Percentiles rank a stretch among this genome's conserved stretches.
phyloP scores from a whole-genome alignment of 1,140 invertebrate genomes.

The Neotoxoptera formosana region DNA sequence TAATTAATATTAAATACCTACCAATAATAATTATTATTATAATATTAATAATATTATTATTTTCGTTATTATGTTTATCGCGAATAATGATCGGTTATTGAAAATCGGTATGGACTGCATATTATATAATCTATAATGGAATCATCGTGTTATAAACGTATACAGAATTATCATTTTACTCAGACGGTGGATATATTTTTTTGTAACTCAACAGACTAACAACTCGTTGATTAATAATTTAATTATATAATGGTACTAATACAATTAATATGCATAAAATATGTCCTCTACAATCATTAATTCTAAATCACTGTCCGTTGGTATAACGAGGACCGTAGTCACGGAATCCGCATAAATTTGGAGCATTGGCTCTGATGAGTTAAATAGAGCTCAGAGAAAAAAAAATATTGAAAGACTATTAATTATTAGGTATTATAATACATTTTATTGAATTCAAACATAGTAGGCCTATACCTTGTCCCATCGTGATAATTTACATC shows the following conservation, averaged over 20 bases:
- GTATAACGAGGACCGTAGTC: not conserved
- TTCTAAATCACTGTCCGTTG: not conserved
- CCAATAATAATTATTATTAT: not conserved
- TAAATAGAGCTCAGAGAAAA: not conserved
- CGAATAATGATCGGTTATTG: not conserved
- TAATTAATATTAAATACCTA: not conserved
- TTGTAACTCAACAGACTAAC: not conserved
- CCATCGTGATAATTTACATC: not conserved
- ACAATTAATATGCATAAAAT: not conserved
- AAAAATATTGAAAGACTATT: not conserved
- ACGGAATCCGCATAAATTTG: not conserved
- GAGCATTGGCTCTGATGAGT: not conserved
- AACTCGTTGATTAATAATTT: not conserved
- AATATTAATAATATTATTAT: not conserved
- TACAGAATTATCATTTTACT: not conserved
- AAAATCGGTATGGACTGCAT: not conserved
- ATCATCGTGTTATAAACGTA: not conserved
- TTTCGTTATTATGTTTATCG: not conserved
- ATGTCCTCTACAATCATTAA: not conserved
- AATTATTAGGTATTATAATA: not conserved
- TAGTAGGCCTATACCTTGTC: not conserved
- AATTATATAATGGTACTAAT: not conserved
- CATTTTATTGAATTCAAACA: not conserved
- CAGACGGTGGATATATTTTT: not conserved
- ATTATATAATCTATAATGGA: not conserved